Base-by-base conservation (phyloP, 2,797 vertebrate genomes). In the Pyrocephalus nanus region DNA sequence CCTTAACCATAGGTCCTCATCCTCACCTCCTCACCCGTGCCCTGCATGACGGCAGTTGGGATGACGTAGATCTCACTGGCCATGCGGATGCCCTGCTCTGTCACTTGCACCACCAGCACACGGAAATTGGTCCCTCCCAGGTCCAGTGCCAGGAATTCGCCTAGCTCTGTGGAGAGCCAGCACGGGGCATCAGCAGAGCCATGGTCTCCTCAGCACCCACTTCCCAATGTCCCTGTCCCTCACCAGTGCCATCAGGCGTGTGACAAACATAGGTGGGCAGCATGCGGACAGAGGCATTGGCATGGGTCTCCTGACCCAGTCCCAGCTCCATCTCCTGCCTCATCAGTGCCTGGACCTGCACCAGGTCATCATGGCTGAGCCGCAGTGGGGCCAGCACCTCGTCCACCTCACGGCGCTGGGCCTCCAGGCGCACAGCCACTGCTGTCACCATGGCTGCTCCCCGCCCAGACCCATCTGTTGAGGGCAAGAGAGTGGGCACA, bases 101-200 rank as follows among this genome's bases (percentile, higher is more conserved):
- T 81, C 98, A 97, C 3, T 0, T 42, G 96, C 2, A 99, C 98
- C 26, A 98, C 96, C 70, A 99, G 97, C 45, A 99, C 98, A 2
- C 98, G 97, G 95, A 99, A 98, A 95, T 99, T 98, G 25, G 98
- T 99, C 8, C 99, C 98, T 1, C 99, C 99, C 1, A 99, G 97
- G 83, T 99, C 99, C 96, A 99, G 57, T 0, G 98, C 98, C 96
- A 99, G 94, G 94, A 98, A 99, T 73, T 99, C 96, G 0, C 98
- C 98, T 83, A 91, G 97, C 80, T 99, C 98, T 99, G 91, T 9
- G 23, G 42, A n/a, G 60, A 92, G 29, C 26, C 81, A 75, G 53
- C 36, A 58, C 1, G 0, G 25, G 29, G 26, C 11, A 36, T 85
- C 64, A 92, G 58, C 1, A 0, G 17, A 45, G 47, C 43, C 47